Evolutionary conservation across 2,797 vertebrate species (phyloP), one percentile per base, ranked within the genome.

Genomic region (Melanotaenia trifasciata): DNA sequence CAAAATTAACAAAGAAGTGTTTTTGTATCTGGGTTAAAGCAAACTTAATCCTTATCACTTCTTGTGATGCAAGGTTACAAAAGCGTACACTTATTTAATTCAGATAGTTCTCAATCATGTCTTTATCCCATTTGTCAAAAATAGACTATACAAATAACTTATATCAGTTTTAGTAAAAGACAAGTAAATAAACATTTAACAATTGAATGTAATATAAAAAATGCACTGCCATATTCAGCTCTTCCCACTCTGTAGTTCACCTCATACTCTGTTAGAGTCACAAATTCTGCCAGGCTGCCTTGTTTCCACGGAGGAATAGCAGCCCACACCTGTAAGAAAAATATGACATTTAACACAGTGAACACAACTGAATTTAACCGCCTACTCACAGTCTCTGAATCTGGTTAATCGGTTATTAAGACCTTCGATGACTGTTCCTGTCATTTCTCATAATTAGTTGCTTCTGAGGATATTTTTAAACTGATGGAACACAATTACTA

Each of bases 281-380:
- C 95, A 63, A 95, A 98, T 80, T 97, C 96, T 62, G 97, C 96
- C 64, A 98, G 90, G 64, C 96, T 97, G 72, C 97, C 97, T 93
- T 96, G 97, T 87, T 97, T 98, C 97, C 97, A 98, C 0, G 97
- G 97, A 58, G 97, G 95, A 83, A 98, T 85, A 59, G 97, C 95
- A 74, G 96, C 96, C 96, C 96, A 98, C 63, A 98, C 97, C 96
- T 98, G 91, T 76, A 93, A 93, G 60, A 85, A 26, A 78, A 67
- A 75, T 45, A 45, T 77, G 76, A 81, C 78, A 82, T 81, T 88
- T 73, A 74, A 70, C 59, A 79, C 28, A 45, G 36, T 28, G 67
- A 70, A 54, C 72, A 82, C 24, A 18, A 69, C 33, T 65, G 53
- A 61, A 76, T 80, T 80, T 26, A 81, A 62, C 77, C 58, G 1